Evolutionary conservation across 2,888 invertebrate genomes (phyloP).

Genomic region (Drosophila ezoana): DNA sequence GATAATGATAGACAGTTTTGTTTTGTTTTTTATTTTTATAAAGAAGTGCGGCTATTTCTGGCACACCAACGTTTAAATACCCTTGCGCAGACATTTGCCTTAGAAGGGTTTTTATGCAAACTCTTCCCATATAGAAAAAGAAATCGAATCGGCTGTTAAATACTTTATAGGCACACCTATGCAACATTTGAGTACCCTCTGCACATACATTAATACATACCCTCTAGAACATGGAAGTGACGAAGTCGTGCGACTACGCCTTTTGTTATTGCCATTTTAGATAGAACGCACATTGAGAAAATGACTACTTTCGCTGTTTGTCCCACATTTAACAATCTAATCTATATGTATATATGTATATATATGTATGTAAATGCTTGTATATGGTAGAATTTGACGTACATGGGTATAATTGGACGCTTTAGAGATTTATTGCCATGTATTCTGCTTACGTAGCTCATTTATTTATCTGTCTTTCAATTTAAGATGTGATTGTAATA

Average conservation of each 20-base stretch:
- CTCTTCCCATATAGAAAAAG: too few relatives aligned
- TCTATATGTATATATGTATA: slow-evolving; percentile 4
- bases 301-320: slow-evolving; percentile 37
- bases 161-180: too few relatives aligned
- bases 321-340: slow-evolving; percentile 42
- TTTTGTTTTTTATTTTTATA: too few relatives aligned
- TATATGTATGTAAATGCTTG: too few relatives aligned
- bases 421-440: slow-evolving; percentile 1
- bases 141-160: too few relatives aligned
- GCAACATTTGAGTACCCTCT: too few relatives aligned
- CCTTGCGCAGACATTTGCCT: not conserved
- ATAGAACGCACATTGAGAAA: slow-evolving; percentile 27
- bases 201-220: slow-evolving; percentile 15
- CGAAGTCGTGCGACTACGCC: not conserved
- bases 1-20: slow-evolving; percentile 33
- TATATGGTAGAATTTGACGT: too few relatives aligned
- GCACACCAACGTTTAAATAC: not conserved
- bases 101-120: too few relatives aligned
- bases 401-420: not conserved
- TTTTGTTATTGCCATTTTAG: slow-evolving; percentile 15
- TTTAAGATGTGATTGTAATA: not conserved
- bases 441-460: not conserved
- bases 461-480: not conserved
- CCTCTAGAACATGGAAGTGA: slow-evolving; percentile 11
- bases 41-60: not conserved